These are phyloP conservation scores for Lethocerus indicus DNA, from an alignment of 1,140 invertebrate genomes.

Conservation along the genomic window DNA sequence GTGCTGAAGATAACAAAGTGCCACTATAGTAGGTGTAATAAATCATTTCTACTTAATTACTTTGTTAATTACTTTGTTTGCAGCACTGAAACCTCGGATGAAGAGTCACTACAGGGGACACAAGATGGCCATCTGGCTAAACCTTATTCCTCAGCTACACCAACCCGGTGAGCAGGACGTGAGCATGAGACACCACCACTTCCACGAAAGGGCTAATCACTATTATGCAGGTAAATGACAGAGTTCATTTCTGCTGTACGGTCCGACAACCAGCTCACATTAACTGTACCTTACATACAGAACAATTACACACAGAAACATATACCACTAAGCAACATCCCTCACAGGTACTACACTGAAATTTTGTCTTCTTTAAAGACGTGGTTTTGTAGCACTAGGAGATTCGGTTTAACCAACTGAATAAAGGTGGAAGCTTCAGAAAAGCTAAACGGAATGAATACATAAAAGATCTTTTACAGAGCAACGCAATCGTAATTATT, in stretches of 20 bases:
- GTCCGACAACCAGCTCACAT: not conserved
- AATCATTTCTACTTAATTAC: not conserved
- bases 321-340: too few relatives aligned
- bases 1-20: too few relatives aligned
- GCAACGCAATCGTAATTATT: too few relatives aligned
- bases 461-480: too few relatives aligned
- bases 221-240: slow-evolving; percentile 37
- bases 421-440: too few relatives aligned
- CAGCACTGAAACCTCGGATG: slow-evolving; percentile 51
- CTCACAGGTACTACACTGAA: not conserved
- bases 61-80: slow-evolving; percentile 19
- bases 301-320: too few relatives aligned
- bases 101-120: slow-evolving; percentile 74
- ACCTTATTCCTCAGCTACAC: slow-evolving; percentile 74
- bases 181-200: slow-evolving; percentile 59
- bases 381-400: not conserved
- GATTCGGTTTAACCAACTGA: not conserved
- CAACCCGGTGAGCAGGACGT: slow-evolving; percentile 55
- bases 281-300: not conserved
- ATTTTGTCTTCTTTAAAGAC: not conserved
- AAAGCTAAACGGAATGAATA: too few relatives aligned
- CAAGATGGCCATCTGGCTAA: slow-evolving; percentile 84
- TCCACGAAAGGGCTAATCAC: slow-evolving; percentile 48
- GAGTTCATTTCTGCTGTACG: not conserved
- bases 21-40: too few relatives aligned